Base-by-base conservation (phyloP, 2,888 invertebrate species). In the Sesia bembeciformis region DNA sequence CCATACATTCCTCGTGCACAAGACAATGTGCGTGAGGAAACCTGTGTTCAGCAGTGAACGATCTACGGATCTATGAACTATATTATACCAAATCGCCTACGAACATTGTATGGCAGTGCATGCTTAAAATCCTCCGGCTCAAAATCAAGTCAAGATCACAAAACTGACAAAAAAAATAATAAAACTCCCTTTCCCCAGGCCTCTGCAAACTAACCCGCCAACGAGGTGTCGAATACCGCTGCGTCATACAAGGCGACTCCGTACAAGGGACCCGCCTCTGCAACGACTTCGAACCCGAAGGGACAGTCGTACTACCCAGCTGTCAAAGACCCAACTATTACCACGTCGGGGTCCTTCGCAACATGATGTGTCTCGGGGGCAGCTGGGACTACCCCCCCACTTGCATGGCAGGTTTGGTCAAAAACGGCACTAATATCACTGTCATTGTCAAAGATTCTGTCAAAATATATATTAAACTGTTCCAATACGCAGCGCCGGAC, bases 301-400 rank as follows among this genome's bases (percentile, higher is more conserved):
- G 76, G 3, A 78, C 76, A 4, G 41, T 59, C 0, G 76, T 79
- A 3, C 54, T 57, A 0, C 77, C 78, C 0, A 60, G 61, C 3
- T 84, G 82, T 63, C 66, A 65, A 49, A 57, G 54, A 0, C 78
- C 79, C 0, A 77, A 79, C 63, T 82, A 81, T 65, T 78, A 78
- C 60, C 65, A 65, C n/a, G 7, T 66, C 3, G 60, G 60, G 0
- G 58, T 62, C 0, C 62, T 76, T 0, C 56, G 58, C 40, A 58
- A 60, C 57, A 81, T 82, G 80, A 61, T 57, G 6, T 83, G 83
- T 62, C 60, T 68, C 40, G 69, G 73, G 1, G 78, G 76, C 7
- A 68, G 58, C 46, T 84, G 81, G 80, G 68, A 75, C 61, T 62
- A 74, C 58, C 56, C 63, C 4, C 70, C 77, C 3, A 61, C 57